These are phyloP conservation scores for Bursaphelenchus okinawaensis DNA, from an alignment of 2,888 invertebrate genomes.

Conservation along the genomic window DNA sequence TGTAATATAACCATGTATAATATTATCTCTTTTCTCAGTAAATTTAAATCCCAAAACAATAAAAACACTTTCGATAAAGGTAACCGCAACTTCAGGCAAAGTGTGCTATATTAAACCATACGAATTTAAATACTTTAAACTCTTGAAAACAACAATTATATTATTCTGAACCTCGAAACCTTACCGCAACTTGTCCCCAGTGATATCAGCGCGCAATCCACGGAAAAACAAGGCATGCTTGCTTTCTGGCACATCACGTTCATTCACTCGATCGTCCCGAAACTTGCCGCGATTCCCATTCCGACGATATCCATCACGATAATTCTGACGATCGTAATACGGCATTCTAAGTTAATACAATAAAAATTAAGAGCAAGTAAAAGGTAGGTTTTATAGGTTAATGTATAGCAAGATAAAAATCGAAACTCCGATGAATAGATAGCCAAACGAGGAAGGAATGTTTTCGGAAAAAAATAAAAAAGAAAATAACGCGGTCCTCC, in stretches of 20 bases:
- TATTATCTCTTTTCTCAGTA: neutral
- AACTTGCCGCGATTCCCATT: neutral
- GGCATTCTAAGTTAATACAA: no score
- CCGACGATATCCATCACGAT: neutral
- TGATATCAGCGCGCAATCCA: slow-evolving; percentile 37
- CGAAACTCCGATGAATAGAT: no score
- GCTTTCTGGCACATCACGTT: slow-evolving; percentile 52
- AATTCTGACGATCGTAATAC: neutral
- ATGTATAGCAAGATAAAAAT: no score
- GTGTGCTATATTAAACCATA: neutral
- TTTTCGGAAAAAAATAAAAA: no score
- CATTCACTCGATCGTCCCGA: slow-evolving; percentile 41
- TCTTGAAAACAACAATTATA: neutral
- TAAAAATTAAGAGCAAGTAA: no score
- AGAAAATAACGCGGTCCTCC: no score
- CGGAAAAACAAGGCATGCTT: slow-evolving; percentile 38
- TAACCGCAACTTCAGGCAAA: no score
- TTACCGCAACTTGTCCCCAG: slow-evolving; percentile 44
- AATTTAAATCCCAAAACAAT: no score
- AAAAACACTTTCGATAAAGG: neutral
- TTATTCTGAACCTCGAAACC: neutral
- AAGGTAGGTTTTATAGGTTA: no score
- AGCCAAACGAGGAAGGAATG: no score
- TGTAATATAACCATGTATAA: neutral
- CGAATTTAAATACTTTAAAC: neutral